These are phyloP conservation scores for Rattus rattus DNA, from an alignment of 2,113 vertebrate genomes.

Conservation along the genomic window DNA sequence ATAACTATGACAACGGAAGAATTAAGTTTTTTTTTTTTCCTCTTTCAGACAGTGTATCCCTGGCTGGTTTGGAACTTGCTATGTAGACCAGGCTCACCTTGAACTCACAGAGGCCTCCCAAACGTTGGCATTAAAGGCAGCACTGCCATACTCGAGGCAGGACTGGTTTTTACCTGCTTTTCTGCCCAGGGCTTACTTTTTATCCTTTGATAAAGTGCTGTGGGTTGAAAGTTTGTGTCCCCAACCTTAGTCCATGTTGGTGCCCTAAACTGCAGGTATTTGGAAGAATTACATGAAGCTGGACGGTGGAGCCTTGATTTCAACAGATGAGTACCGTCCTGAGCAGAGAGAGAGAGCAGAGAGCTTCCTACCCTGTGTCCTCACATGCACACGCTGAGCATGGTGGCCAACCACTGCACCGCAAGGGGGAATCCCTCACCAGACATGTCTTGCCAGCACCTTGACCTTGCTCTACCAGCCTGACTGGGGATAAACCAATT, in stretches of 20 bases:
- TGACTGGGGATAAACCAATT: background rate
- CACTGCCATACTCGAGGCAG: background rate
- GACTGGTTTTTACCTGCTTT: background rate
- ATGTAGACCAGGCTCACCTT: background rate
- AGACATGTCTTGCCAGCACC: background rate
- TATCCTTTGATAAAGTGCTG: background rate
- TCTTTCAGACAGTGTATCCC: background rate
- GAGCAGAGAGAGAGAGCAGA: background rate
- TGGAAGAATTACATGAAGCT: background rate
- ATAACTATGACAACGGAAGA: background rate
- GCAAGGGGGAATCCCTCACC: background rate
- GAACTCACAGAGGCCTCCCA: background rate
- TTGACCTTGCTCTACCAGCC: background rate
- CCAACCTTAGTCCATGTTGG: background rate
- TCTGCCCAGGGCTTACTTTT: constrained; percentile 33
- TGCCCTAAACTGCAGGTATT: background rate
- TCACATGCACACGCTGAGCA: background rate
- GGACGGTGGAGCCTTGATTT: background rate
- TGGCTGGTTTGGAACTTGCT: background rate
- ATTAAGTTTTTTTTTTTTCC: background rate
- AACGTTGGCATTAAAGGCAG: background rate
- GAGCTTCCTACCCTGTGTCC: background rate
- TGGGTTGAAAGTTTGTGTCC: background rate
- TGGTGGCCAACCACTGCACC: too few species aligned
- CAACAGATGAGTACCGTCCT: background rate